Percentiles rank a stretch among this genome's conserved stretches.
Conservation (phyloP, 2,113 vertebrate genomes). For the Xiphophorus hellerii region DNA sequence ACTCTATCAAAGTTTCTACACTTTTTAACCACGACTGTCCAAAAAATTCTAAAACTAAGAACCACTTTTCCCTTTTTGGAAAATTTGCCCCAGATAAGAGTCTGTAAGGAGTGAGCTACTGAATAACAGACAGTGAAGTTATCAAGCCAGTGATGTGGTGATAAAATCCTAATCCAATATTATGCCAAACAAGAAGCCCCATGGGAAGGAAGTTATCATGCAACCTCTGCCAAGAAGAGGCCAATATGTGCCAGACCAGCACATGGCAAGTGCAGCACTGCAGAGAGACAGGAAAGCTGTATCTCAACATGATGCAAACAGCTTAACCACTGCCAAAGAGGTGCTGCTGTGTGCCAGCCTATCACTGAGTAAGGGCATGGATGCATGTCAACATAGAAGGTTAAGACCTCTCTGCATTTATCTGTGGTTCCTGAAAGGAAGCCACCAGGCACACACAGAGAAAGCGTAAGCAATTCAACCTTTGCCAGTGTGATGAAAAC, state of each 20-base stretch:
- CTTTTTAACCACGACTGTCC: not conserved
- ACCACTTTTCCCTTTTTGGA: not conserved
- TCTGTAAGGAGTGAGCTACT: slow-evolving; percentile 5
- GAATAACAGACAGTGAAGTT: slow-evolving; percentile 28
- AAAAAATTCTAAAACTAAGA: slow-evolving; percentile 10
- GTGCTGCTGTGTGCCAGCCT: slow-evolving; percentile 38
- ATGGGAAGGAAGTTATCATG: slow-evolving; percentile 33
- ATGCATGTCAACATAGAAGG: slow-evolving; percentile 35
- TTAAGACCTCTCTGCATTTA: slow-evolving; percentile 29
- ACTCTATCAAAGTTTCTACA: too few species aligned
- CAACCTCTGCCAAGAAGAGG: slow-evolving; percentile 53
- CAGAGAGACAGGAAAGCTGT: slow-evolving; percentile 40
- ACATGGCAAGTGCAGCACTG: slow-evolving; percentile 46
- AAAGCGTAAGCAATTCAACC: slow-evolving; percentile 10
- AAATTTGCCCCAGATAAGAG: slow-evolving; percentile 23
- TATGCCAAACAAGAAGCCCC: slow-evolving; percentile 33
- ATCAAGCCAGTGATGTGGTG: slow-evolving; percentile 21
- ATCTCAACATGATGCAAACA: slow-evolving; percentile 55
- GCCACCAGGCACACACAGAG: slow-evolving; percentile 21
- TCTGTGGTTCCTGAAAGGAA: slow-evolving; percentile 19
- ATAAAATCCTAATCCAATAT: slow-evolving; percentile 27
- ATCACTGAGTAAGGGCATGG: slow-evolving; percentile 33
- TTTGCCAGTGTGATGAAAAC: slow-evolving; percentile 12
- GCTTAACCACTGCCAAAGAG: slow-evolving; percentile 57
- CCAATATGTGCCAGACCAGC: slow-evolving; percentile 50